Evolutionary conservation across 2,113 vertebrate species (phyloP).

Genomic region (Pelecanoides urinatrix): DNA sequence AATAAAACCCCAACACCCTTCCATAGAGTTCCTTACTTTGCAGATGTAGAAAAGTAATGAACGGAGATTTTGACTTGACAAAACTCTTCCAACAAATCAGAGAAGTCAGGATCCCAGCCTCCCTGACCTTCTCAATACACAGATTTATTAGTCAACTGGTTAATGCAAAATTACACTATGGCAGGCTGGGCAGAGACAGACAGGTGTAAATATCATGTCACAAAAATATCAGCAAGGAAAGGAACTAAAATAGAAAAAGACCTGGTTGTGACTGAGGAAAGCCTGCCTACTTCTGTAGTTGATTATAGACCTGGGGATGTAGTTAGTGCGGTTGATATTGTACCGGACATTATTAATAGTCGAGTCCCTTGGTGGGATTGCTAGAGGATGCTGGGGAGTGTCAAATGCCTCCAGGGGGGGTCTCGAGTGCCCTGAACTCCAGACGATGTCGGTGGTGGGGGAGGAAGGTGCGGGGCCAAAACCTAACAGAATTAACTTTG

Average conservation of each 20-base stretch:
- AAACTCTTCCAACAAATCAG: background rate
- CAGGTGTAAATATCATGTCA: background rate
- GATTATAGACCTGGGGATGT: background rate
- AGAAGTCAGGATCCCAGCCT: background rate
- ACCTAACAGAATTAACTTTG: background rate
- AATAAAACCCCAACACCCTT: background rate
- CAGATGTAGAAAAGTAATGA: background rate
- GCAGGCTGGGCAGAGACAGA: background rate
- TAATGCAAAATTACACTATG: background rate
- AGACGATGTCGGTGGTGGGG: accelerated
- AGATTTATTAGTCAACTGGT: background rate
- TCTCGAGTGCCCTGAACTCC: background rate
- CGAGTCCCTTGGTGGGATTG: background rate
- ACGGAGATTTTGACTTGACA: background rate
- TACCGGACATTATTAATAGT: background rate
- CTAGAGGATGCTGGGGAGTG: background rate
- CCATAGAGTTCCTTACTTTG: background rate
- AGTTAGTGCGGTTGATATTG: background rate
- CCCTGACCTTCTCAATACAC: background rate
- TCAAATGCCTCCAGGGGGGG: background rate
- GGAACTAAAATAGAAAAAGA: background rate
- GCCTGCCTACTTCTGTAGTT: background rate
- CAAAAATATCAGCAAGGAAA: background rate
- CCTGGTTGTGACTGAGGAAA: background rate
- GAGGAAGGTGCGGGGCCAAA: background rate